These are phyloP conservation scores for Cassiopea xamachana DNA, from an alignment of 30 jellyfish, hydroid and myxozoan species.

Conservation along the genomic window DNA sequence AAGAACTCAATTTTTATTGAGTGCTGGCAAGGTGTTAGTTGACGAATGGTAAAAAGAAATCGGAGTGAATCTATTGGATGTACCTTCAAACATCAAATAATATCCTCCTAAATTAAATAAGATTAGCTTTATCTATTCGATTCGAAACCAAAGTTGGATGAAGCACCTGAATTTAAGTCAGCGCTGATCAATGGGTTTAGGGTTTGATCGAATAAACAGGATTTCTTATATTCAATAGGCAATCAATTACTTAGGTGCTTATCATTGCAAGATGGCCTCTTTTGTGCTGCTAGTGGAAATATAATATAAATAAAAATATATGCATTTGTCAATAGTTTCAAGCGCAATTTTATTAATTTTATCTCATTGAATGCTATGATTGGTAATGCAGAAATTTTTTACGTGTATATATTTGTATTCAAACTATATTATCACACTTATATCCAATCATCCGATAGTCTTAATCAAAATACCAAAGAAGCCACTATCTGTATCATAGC, in stretches of 20 bases:
- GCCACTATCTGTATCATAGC: neutral
- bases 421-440: neutral
- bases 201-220: conserved; percentile 11
- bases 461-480: neutral
- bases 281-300: neutral
- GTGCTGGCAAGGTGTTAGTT: neutral
- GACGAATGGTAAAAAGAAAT: neutral
- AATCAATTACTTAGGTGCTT: neutral
- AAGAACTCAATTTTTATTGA: neutral
- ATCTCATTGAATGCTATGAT: too few species aligned
- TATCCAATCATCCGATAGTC: neutral
- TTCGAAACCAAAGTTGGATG: neutral
- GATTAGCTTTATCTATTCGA: conserved; percentile 1
- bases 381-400: too few species aligned
- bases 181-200: neutral
- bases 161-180: neutral
- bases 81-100: conserved; percentile 13
- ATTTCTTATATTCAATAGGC: neutral
- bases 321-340: too few species aligned
- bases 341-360: too few species aligned
- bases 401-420: neutral
- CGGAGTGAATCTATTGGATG: neutral
- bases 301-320: neutral
- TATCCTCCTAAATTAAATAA: neutral
- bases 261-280: neutral